Evolutionary conservation across 2,888 invertebrate genomes (phyloP).

Genomic region (Agrochola lychnidis): DNA sequence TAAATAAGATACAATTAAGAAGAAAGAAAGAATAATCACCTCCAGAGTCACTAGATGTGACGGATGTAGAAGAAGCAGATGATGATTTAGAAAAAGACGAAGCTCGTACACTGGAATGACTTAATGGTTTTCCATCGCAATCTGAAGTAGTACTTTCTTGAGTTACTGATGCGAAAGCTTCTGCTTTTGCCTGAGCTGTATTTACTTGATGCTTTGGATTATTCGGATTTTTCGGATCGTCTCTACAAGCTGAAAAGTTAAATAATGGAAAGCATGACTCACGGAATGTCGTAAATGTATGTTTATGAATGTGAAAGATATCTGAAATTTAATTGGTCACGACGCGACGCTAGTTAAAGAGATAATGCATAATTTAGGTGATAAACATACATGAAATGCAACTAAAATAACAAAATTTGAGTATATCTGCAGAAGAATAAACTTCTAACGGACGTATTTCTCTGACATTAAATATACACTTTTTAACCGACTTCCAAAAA

Average conservation of each 20-base stretch:
- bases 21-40: constrained; percentile 17
- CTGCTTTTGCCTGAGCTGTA: constrained; percentile 7
- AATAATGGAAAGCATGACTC: constrained; percentile 17
- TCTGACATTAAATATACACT: not conserved
- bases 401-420: constrained; percentile 20
- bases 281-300: constrained; percentile 18
- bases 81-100: constrained; percentile 22
- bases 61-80: not conserved
- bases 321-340: constrained; percentile 35
- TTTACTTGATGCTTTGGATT: not conserved
- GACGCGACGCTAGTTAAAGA: constrained; percentile 17
- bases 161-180: constrained; percentile 1
- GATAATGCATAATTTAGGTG: constrained; percentile 5
- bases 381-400: constrained; percentile 21
- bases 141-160: not conserved
- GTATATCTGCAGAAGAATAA: not conserved
- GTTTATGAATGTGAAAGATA: constrained; percentile 13
- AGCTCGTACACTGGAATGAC: not conserved
- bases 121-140: constrained; percentile 1
- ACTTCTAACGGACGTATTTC: not conserved
- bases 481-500: too few species aligned
- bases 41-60: constrained; percentile 4
- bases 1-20: not conserved
- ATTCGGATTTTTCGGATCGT: constrained; percentile 25
- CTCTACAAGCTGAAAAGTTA: constrained; percentile 17